Conservation (phyloP, 2,113 vertebrate genomes). For the Perca flavescens region DNA sequence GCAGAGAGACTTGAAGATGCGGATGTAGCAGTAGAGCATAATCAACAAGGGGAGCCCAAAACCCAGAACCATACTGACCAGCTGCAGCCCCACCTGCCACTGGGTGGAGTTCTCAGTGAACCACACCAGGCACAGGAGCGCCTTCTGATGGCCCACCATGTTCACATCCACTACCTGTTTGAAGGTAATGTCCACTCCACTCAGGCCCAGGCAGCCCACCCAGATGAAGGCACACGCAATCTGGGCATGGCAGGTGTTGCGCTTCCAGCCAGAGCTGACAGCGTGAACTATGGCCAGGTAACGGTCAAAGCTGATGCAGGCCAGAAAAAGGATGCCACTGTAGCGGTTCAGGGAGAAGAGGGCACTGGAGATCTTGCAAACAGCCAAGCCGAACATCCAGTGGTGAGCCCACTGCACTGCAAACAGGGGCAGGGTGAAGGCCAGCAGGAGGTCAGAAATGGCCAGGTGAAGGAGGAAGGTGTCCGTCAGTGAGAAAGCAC, state of each 20-base stretch:
- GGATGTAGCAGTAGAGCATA: conserved; percentile 88
- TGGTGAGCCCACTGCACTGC: conserved; percentile 79
- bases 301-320: conserved; percentile 88
- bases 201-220: conserved; percentile 78
- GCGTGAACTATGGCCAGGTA: conserved; percentile 88
- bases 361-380: conserved; percentile 85
- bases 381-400: conserved; percentile 83
- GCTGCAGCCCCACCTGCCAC: conserved; percentile 80
- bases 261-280: conserved; percentile 78
- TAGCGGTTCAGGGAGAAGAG: conserved; percentile 87
- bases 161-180: conserved; percentile 50
- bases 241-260: conserved; percentile 80
- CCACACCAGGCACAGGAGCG: conserved; percentile 67
- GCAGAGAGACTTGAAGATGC: conserved; percentile 84
- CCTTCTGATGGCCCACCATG: accelerated
- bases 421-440: conserved; percentile 88
- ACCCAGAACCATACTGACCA: conserved; percentile 80
- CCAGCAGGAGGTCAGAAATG: conserved; percentile 89
- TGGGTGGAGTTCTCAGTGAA: conserved; percentile 59
- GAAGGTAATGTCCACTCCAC: conserved; percentile 80
- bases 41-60: conserved; percentile 85
- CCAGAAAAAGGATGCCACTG: conserved; percentile 86
- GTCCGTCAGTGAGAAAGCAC: conserved; percentile 87
- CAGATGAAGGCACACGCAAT: conserved; percentile 82
- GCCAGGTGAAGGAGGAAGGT: conserved; percentile 92